Conservation (phyloP, 2,888 invertebrate species). For the Pheosia tremula region DNA sequence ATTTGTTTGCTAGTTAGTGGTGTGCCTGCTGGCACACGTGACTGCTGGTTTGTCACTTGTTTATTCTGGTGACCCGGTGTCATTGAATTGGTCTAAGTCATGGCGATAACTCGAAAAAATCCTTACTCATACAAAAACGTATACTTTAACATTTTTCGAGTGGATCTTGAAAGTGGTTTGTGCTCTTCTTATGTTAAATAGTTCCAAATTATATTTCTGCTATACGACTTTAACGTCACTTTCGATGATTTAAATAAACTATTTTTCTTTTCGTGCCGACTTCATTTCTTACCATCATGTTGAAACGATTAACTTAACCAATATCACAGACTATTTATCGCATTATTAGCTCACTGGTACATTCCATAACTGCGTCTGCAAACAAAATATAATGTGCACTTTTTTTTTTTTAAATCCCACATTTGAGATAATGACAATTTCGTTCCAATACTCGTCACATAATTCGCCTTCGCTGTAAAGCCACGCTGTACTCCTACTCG, state of each 20-base stretch:
- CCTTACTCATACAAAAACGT: neutral
- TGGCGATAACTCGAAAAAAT: neutral
- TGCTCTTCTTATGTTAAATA: too few species aligned
- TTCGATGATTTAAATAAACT: too few species aligned
- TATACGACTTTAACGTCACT: too few species aligned
- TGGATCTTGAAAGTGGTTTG: neutral
- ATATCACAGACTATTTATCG: too few species aligned
- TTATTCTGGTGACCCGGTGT: neutral
- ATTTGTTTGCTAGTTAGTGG: neutral
- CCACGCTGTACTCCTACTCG: neutral
- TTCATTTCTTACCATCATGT: too few species aligned
- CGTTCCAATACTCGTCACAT: neutral
- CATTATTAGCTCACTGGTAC: too few species aligned
- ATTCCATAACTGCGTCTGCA: too few species aligned
- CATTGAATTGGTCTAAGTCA: neutral
- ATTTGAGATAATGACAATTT: neutral
- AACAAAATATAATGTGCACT: neutral
- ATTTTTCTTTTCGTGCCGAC: too few species aligned
- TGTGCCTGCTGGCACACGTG: neutral
- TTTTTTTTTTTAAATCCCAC: too few species aligned
- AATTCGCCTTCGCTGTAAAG: neutral
- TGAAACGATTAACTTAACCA: too few species aligned
- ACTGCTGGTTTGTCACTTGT: constrained; percentile 2
- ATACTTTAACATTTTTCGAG: neutral
- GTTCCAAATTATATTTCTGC: too few species aligned